Percentiles rank a stretch among this genome's conserved stretches.
Evolutionary conservation across 2,888 invertebrate genomes (phyloP).

Genomic region (Strigamia maritima): DNA sequence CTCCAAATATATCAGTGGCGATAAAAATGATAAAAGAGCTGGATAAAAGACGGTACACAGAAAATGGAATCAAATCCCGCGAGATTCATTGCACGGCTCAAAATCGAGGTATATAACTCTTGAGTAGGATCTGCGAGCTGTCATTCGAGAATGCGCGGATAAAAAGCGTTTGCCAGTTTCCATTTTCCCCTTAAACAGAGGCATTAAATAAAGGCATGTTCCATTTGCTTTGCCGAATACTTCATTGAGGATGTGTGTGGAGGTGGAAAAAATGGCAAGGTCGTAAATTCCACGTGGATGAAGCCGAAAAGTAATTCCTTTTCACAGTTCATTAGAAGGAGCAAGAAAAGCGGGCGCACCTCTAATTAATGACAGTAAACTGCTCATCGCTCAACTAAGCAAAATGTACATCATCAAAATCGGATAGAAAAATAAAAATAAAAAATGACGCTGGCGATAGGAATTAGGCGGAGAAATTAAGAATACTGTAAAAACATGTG

Average conservation of each 20-base stretch:
- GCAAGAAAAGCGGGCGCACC: not conserved
- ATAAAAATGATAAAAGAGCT: slow-evolving; percentile 1
- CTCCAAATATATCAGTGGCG: not conserved
- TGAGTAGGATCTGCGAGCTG: not conserved
- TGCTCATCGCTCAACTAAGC: not conserved
- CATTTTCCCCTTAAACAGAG: not conserved
- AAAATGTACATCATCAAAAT: not conserved
- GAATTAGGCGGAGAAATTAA: not conserved
- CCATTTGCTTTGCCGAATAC: not conserved
- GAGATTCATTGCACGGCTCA: slow-evolving; percentile 23
- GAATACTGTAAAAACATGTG: not conserved
- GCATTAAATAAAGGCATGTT: slow-evolving; percentile 18
- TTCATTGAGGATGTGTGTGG: not conserved
- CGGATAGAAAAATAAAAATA: not conserved
- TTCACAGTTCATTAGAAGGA: slow-evolving; percentile 21
- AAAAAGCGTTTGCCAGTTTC: not conserved
- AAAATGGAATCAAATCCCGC: not conserved
- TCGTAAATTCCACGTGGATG: slow-evolving; percentile 12
- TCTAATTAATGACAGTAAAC: not conserved
- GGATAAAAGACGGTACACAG: not conserved
- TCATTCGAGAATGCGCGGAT: not conserved
- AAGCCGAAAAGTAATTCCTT: slow-evolving; percentile 8
- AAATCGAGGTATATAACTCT: not conserved
- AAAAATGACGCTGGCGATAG: not conserved
- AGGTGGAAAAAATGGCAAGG: not conserved